Percentiles rank a stretch among this genome's conserved stretches.
Evolutionary conservation across 2,888 invertebrate species (phyloP).

Genomic region (Dicyrtoma fusca): DNA sequence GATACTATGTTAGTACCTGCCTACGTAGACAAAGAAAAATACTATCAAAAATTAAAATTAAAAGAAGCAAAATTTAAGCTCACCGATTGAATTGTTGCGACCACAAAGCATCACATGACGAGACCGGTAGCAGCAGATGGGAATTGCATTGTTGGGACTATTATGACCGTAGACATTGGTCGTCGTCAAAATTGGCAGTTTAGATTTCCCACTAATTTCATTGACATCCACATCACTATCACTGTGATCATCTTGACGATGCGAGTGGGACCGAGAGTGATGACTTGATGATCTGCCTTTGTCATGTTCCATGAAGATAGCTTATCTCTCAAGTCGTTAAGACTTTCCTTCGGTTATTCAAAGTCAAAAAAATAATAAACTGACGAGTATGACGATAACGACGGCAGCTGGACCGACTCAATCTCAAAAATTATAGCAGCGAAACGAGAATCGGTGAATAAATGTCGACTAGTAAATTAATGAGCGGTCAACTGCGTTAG

Average conservation of each 20-base stretch:
- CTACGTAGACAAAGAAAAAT: background rate
- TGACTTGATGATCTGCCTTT: background rate
- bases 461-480: too few species aligned
- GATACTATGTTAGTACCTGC: too few species aligned
- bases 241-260: too few species aligned
- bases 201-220: background rate
- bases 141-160: constrained; percentile 40
- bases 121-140: constrained; percentile 55
- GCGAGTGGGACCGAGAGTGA: background rate
- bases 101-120: constrained; percentile 55
- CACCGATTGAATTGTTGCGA: constrained; percentile 51
- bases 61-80: too few species aligned
- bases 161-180: constrained; percentile 24
- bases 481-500: too few species aligned
- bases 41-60: background rate
- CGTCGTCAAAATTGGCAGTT: constrained; percentile 30
- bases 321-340: background rate
- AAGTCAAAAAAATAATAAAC: too few species aligned
- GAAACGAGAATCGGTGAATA: too few species aligned
- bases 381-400: too few species aligned
- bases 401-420: too few species aligned
- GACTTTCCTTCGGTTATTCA: too few species aligned
- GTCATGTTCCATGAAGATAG: background rate
- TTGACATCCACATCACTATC: too few species aligned
- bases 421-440: too few species aligned